Evolutionary conservation across 2,888 invertebrate genomes (phyloP), one percentile per base, ranked within the genome.

Genomic region (Tipula unca): DNA sequence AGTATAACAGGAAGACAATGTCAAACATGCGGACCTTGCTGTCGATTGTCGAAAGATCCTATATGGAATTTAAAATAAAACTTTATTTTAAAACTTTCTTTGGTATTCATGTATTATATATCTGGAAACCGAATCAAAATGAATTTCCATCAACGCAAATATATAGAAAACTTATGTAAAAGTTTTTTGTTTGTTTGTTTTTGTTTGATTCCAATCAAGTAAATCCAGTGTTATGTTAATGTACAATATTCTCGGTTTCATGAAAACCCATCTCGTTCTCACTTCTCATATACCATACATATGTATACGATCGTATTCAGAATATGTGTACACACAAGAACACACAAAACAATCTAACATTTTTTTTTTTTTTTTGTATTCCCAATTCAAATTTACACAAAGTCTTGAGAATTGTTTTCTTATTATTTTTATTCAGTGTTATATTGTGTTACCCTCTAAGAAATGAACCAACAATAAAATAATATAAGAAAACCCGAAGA

Each of bases 141-240:
- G 10, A 25, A 69, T 69, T 25, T 69, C 17, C 48, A n/a, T 48
- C 48, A 48, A 48, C 48, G 25, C 25, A 69, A 25, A n/a, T 48
- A 48, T 17, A n/a, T n/a, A 20, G 69, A 69, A 69, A 69, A 69
- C 69, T 69, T 69, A 25, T 0, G 69, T 25, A 69, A 69, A 69
- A 69, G 25, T 69, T 69, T 69, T 10, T n/a, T n/a, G n/a, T n/a
- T n/a, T n/a, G n/a, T n/a, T n/a, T n/a, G n/a, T n/a, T 69, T 69
- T 69, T 69, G 69, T 69, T 69, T 69, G 69, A 69, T 69, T 69
- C 69, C 69, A 69, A 69, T 69, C 69, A 69, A 69, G 69, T 69
- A 69, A 69, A 69, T 69, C 69, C 69, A 69, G 69, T 69, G 69
- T 69, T 69, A 25, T 69, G 69, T 69, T 69, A 69, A 25, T 25